These are phyloP conservation scores for Catocala nupta DNA, from an alignment of 2,888 invertebrate genomes.

Conservation along the genomic window DNA sequence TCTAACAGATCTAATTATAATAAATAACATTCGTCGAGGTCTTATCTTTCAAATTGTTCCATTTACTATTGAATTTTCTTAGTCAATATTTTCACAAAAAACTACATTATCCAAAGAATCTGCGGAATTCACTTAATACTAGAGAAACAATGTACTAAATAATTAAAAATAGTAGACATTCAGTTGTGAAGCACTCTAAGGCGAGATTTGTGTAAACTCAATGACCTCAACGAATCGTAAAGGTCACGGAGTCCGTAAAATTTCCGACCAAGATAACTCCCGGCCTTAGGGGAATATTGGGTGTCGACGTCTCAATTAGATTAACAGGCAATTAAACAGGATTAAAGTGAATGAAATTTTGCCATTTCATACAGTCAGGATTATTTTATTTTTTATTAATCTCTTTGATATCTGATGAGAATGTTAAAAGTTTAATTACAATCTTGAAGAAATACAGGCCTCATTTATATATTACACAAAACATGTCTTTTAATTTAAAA, in stretches of 20 bases:
- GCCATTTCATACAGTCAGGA: not conserved
- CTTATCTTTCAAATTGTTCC: no score
- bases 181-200: constrained; percentile 19
- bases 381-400: not conserved
- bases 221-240: constrained; percentile 26
- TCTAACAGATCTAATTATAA: no score
- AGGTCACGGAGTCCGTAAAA: constrained; percentile 45
- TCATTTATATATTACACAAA: no score
- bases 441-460: no score
- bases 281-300: constrained; percentile 14
- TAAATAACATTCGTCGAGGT: no score
- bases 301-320: constrained; percentile 24
- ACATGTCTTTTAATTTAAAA: no score
- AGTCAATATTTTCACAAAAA: no score
- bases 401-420: not conserved
- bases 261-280: constrained; percentile 23
- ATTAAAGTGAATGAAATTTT: constrained; percentile 1
- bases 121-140: no score
- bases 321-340: constrained; percentile 24
- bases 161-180: constrained; percentile 10
- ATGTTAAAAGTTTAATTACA: no score
- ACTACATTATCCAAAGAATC: no score
- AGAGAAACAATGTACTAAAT: no score
- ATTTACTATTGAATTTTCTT: no score
- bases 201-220: constrained; percentile 37